Base-by-base conservation (phyloP, 2,113 vertebrate species). In the Mesoclemmys tuberculata region DNA sequence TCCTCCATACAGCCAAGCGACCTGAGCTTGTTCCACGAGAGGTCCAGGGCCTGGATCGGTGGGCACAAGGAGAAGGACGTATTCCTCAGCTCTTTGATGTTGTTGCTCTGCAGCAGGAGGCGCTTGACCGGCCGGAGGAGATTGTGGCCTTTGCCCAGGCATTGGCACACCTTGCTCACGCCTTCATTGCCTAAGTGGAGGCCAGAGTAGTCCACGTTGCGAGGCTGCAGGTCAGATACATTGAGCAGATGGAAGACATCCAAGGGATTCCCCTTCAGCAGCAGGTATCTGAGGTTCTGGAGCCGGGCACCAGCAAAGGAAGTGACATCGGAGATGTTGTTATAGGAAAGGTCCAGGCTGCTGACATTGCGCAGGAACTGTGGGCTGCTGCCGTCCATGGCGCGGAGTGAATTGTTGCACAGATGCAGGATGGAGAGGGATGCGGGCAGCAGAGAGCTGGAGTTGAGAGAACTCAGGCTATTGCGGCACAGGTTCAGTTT, bases 341-440 rank as follows among this genome's bases (percentile, higher is more conserved):
- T 99, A 79, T 97, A 85, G 44, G 98, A 99, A 7, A 99, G 85
- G 94, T 99, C 98, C 10, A 99, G 94, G 2, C 44, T 0, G 41
- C 52, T 31, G 16, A 98, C 77, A 5, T 54, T 79, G 0, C 64
- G 35, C 3, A 99, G 94, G 77, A 98, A 98, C 3, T 81, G 90
- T 1, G 10, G 56, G 1, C 61, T 1, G 0, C 48, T 41, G 38
- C 98, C 97, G 5, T 90, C 96, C 46, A 99, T 91, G 5, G 49
- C 95, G 8, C 1, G 11, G 56, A 99, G 86, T 1, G 97, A 96
- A 92, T 99, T 99, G 54, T 86, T 83, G 78, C 97, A 97, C 22
- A 99, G 83, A 26, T 41, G 93, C n/a, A 99, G 93, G 5, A 0
- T 12, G 1, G 13, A 61, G 81, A 99, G 97, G 0, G 95, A 97